Evolutionary conservation across 2,888 invertebrate genomes (phyloP).

Genomic region (Pycnomerus fuliginosus): DNA sequence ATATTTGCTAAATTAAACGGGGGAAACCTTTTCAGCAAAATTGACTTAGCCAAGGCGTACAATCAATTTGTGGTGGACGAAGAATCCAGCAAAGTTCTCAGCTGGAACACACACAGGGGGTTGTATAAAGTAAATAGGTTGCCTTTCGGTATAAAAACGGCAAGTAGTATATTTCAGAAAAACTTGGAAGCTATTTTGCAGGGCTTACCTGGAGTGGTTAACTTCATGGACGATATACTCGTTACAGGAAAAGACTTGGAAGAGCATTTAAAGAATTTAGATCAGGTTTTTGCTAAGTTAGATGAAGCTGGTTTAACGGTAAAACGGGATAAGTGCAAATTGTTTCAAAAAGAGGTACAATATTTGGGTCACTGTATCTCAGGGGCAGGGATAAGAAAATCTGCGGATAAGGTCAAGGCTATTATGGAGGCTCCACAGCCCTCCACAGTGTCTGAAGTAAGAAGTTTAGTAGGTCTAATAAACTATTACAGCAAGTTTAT

Average conservation of each 20-base stretch:
- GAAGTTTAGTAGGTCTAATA: slow-evolving; percentile 34
- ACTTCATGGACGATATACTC: slow-evolving; percentile 33
- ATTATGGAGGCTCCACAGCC: slow-evolving; percentile 30
- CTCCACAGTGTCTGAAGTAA: slow-evolving; percentile 25
- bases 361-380: slow-evolving; percentile 33
- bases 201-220: slow-evolving; percentile 17
- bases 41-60: slow-evolving; percentile 7
- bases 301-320: slow-evolving; percentile 20
- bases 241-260: slow-evolving; percentile 18
- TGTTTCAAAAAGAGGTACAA: slow-evolving; percentile 28
- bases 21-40: background rate
- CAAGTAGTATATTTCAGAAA: slow-evolving; percentile 38
- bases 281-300: slow-evolving; percentile 25
- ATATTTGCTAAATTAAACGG: slow-evolving; percentile 2
- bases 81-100: slow-evolving; percentile 13
- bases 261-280: slow-evolving; percentile 13
- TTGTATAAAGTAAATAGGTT: slow-evolving; percentile 19
- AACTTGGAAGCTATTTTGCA: slow-evolving; percentile 36
- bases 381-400: slow-evolving; percentile 29
- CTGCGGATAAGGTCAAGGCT: slow-evolving; percentile 27
- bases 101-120: slow-evolving; percentile 22
- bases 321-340: slow-evolving; percentile 29
- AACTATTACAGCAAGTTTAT: slow-evolving; percentile 44
- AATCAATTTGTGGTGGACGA: no score
- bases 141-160: slow-evolving; percentile 22